These are phyloP conservation scores for Argyrosomus japonicus DNA, from an alignment of 2,113 vertebrate species.

Conservation along the genomic window DNA sequence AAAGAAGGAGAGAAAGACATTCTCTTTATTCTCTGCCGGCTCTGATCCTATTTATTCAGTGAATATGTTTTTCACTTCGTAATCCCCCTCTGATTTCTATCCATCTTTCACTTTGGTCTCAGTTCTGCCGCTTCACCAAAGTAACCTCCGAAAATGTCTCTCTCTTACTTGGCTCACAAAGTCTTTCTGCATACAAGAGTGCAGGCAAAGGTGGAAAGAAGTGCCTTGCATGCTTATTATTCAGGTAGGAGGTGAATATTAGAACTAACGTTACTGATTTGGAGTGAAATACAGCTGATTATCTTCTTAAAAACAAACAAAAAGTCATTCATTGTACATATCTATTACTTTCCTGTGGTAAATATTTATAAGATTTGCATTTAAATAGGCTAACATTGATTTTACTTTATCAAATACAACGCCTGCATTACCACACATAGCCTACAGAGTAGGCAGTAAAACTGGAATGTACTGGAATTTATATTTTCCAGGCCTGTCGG, in stretches of 20 bases:
- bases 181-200: not conserved
- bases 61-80: slow-evolving; percentile 65
- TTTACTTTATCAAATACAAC: not conserved
- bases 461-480: too few species aligned
- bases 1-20: slow-evolving; percentile 32
- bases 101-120: slow-evolving; percentile 69
- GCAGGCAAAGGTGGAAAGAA: not conserved
- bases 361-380: not conserved
- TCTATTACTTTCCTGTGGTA: not conserved
- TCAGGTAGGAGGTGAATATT: not conserved
- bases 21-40: slow-evolving; percentile 63
- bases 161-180: slow-evolving; percentile 30
- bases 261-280: not conserved
- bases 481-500: not conserved
- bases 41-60: slow-evolving; percentile 76
- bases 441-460: not conserved
- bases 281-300: not conserved
- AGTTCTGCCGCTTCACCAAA: slow-evolving; percentile 51
- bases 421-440: not conserved
- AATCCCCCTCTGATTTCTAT: slow-evolving; percentile 69
- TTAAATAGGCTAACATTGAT: not conserved
- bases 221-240: not conserved
- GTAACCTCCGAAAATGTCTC: slow-evolving; percentile 48
- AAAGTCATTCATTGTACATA: too few species aligned
- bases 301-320: not conserved